Percentiles rank a stretch among this genome's conserved stretches.
Conservation (phyloP, 2,888 invertebrate genomes). For the Tortricodes alternella region DNA sequence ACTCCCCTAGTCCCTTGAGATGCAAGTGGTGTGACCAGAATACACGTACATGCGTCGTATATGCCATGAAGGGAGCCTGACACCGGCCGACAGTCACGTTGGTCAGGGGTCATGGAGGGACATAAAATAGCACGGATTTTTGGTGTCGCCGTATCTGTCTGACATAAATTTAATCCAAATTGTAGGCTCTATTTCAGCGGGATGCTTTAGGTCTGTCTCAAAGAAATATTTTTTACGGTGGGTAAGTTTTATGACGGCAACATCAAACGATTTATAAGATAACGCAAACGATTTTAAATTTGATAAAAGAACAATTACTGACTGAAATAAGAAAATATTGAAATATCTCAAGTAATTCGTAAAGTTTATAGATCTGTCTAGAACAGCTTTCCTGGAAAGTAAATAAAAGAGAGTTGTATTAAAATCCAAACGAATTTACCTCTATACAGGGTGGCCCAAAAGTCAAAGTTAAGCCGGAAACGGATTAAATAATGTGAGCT, state of each 20-base stretch:
- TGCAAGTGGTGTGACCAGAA: conserved; percentile 29
- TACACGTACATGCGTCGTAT: conserved; percentile 21
- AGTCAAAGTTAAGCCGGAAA: too few relatives aligned
- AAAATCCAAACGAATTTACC: too few relatives aligned
- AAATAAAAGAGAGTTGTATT: too few relatives aligned
- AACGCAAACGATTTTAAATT: not conserved
- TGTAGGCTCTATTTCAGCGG: conserved; percentile 23
- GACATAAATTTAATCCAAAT: conserved; percentile 30
- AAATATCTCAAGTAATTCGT: too few relatives aligned
- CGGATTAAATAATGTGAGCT: too few relatives aligned
- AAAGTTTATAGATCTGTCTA: too few relatives aligned
- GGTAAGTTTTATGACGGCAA: not conserved
- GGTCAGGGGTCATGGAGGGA: conserved; percentile 25
- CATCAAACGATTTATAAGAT: not conserved
- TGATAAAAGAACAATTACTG: not conserved
- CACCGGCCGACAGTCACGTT: conserved; percentile 19
- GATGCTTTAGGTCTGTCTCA: conserved; percentile 17
- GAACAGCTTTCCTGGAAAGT: too few relatives aligned
- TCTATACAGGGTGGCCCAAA: too few relatives aligned
- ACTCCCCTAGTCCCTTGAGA: conserved; percentile 28
- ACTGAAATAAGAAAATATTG: too few relatives aligned
- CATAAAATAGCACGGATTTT: conserved; percentile 31
- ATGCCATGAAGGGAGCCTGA: conserved; percentile 18
- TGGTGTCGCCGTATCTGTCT: conserved; percentile 24
- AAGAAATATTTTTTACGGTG: not conserved